Evolutionary conservation across 2,888 invertebrate species (phyloP).

Genomic region (Uropetala carovei): DNA sequence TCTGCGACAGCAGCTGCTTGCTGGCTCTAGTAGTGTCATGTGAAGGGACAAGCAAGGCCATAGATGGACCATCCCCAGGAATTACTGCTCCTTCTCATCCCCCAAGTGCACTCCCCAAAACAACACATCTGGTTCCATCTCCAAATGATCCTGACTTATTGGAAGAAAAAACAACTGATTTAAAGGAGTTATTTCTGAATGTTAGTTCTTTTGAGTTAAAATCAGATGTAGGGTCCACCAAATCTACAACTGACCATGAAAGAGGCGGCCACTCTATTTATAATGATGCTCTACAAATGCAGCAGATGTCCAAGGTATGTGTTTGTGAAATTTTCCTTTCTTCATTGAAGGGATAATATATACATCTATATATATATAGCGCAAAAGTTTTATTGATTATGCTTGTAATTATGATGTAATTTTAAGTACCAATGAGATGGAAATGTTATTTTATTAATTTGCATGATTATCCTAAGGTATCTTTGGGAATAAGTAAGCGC

Average conservation of each 20-base stretch:
- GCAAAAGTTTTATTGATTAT: no score
- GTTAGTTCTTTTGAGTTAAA: slow-evolving; percentile 29
- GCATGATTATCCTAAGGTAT: background rate
- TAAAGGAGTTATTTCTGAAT: slow-evolving; percentile 28
- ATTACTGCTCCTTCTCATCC: slow-evolving; percentile 54
- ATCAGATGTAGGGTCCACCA: background rate
- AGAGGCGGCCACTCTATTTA: background rate
- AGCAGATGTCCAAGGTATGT: slow-evolving; percentile 29
- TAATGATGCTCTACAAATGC: background rate
- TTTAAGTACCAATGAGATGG: no score
- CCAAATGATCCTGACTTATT: background rate
- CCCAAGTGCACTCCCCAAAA: slow-evolving; percentile 43
- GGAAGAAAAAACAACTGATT: slow-evolving; percentile 7
- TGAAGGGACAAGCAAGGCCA: slow-evolving; percentile 45
- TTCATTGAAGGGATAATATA: no score
- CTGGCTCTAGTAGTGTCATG: slow-evolving; percentile 57
- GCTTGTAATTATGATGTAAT: no score
- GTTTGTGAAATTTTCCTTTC: background rate
- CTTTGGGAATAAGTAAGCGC: background rate
- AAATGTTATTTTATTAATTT: no score
- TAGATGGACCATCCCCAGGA: slow-evolving; percentile 38
- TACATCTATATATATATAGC: no score
- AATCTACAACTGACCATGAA: slow-evolving; percentile 19
- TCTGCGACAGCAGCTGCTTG: slow-evolving; percentile 41
- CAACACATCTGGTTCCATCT: slow-evolving; percentile 12